Conservation (phyloP, 2,888 invertebrate species). For the Baronia brevicornis region DNA sequence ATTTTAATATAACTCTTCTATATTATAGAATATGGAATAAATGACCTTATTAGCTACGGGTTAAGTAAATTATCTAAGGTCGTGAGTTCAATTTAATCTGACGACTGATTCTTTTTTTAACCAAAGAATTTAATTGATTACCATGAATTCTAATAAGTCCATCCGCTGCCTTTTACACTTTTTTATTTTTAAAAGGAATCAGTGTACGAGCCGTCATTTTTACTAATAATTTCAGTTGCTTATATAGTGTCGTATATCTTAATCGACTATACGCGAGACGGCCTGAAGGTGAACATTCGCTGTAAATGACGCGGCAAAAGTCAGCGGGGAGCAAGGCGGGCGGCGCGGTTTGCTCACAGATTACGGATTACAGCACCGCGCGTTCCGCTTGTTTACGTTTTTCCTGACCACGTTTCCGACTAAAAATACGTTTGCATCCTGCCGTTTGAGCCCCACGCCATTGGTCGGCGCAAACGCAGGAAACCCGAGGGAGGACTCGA, state of each 20-base stretch:
- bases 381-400: slow-evolving; percentile 69
- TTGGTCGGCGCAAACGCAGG: slow-evolving; percentile 63
- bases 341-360: slow-evolving; percentile 27
- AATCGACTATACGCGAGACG: slow-evolving; percentile 30
- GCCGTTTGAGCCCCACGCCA: slow-evolving; percentile 68
- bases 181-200: too few relatives aligned
- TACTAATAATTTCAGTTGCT: too few relatives aligned
- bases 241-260: slow-evolving; percentile 26
- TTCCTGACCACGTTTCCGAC: slow-evolving; percentile 67
- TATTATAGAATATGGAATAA: too few relatives aligned
- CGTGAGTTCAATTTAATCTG: too few relatives aligned
- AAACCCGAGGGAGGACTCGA: slow-evolving; percentile 54
- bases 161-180: too few relatives aligned
- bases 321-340: slow-evolving; percentile 26
- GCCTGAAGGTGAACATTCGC: slow-evolving; percentile 22
- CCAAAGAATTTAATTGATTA: too few relatives aligned
- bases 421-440: slow-evolving; percentile 73
- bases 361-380: slow-evolving; percentile 35
- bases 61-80: too few relatives aligned
- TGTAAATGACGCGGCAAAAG: slow-evolving; percentile 35
- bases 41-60: too few relatives aligned
- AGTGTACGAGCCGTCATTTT: too few relatives aligned
- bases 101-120: too few relatives aligned
- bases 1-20: too few relatives aligned
- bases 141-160: too few relatives aligned